Conservation (phyloP, 1,140 invertebrate genomes). For the Pseudomyrmex concolor region DNA sequence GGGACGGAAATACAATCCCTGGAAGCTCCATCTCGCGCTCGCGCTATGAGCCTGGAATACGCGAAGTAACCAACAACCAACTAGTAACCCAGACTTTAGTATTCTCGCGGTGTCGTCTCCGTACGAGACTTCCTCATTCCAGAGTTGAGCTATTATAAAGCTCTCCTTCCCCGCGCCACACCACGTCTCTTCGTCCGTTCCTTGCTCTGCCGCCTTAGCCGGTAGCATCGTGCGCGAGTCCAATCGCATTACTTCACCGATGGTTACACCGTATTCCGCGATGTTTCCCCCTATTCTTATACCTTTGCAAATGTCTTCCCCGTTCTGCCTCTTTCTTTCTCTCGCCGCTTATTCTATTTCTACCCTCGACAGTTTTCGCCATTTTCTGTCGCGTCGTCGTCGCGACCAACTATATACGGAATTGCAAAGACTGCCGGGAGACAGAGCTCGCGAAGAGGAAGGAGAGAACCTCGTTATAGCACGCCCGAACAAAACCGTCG, state of each 20-base stretch:
- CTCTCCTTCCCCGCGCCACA: slow-evolving; percentile 61
- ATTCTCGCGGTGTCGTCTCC: slow-evolving; percentile 76
- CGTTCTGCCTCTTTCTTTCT: not conserved
- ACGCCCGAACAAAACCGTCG: slow-evolving; percentile 9
- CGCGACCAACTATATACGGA: not conserved
- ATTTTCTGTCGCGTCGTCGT: not conserved
- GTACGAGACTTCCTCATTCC: slow-evolving; percentile 79
- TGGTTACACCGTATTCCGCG: slow-evolving; percentile 50
- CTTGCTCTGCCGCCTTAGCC: not conserved
- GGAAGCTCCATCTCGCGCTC: slow-evolving; percentile 67
- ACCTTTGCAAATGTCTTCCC: slow-evolving; percentile 15
- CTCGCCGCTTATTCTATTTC: not conserved
- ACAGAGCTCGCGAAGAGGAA: not conserved
- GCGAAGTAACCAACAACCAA: slow-evolving; percentile 75
- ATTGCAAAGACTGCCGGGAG: not conserved
- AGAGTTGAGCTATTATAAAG: slow-evolving; percentile 76
- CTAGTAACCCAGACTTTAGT: slow-evolving; percentile 82
- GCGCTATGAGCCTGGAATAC: slow-evolving; percentile 74
- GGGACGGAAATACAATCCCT: slow-evolving; percentile 72
- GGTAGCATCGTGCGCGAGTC: slow-evolving; percentile 27
- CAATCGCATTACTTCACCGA: slow-evolving; percentile 57
- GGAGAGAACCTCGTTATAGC: not conserved
- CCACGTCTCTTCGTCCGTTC: slow-evolving; percentile 45
- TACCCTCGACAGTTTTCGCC: not conserved
- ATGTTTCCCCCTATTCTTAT: slow-evolving; percentile 3